Evolutionary conservation across 2,113 vertebrate genomes (phyloP).

Genomic region (Barnardius zonarius): DNA sequence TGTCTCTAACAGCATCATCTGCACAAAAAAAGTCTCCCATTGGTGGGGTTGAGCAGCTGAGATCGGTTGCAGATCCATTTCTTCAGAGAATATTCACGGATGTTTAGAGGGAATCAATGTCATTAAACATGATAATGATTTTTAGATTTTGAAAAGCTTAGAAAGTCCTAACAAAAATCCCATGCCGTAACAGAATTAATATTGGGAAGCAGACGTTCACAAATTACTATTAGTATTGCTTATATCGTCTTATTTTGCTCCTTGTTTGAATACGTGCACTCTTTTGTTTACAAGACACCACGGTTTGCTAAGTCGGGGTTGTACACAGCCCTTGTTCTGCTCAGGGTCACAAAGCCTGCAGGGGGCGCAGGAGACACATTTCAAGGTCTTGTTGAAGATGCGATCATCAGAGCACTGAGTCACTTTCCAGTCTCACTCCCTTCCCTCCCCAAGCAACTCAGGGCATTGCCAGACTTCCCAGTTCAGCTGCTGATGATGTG

Average conservation of each 20-base stretch:
- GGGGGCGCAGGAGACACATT: slow-evolving; percentile 14
- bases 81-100: background rate
- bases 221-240: background rate
- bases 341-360: background rate
- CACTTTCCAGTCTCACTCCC: background rate
- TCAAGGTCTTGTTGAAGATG: background rate
- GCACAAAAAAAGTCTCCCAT: background rate
- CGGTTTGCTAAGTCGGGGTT: background rate
- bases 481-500: background rate
- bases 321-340: background rate
- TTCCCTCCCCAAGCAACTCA: background rate
- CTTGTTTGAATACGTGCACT: background rate
- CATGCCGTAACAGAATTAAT: background rate
- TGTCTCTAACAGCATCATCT: background rate
- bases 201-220: background rate
- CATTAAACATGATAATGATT: background rate
- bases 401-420: background rate
- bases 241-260: background rate
- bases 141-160: background rate
- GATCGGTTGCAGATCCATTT: background rate
- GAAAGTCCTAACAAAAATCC: background rate
- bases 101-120: background rate
- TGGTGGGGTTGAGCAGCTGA: background rate
- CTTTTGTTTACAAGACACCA: background rate
- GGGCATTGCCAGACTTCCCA: background rate